phyloP scores from a whole-genome alignment of 2,797 vertebrate species.

The Arvicola amphibius region DNA sequence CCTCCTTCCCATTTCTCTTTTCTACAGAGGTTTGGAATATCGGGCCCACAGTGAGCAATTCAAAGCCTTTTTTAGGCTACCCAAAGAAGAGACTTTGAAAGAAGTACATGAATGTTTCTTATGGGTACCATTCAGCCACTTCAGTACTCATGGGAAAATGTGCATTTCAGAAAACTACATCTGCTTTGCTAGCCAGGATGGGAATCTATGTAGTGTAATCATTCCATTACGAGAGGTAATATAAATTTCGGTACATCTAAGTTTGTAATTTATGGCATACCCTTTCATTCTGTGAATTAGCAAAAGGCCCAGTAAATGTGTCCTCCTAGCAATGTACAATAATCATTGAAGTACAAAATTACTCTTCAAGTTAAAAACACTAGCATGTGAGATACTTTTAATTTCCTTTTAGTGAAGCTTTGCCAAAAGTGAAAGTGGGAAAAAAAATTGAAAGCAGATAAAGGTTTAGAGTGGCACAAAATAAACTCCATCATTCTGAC shows the following conservation, averaged over 20 bases:
- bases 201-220: slow-evolving; percentile 94
- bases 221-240: slow-evolving; percentile 96
- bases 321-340: slow-evolving; percentile 63
- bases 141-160: slow-evolving; percentile 95
- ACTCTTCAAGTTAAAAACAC: slow-evolving; percentile 5
- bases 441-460: slow-evolving; percentile 20
- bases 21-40: slow-evolving; percentile 93
- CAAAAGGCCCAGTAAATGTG: slow-evolving; percentile 8
- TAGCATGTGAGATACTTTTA: slow-evolving; percentile 13
- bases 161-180: slow-evolving; percentile 97
- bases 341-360: slow-evolving; percentile 45
- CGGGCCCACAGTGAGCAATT: slow-evolving; percentile 95
- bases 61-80: slow-evolving; percentile 94
- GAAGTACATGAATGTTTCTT: slow-evolving; percentile 97
- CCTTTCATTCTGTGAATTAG: slow-evolving; percentile 58
- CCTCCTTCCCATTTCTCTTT: background rate
- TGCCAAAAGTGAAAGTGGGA: slow-evolving; percentile 41
- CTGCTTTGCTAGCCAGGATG: slow-evolving; percentile 97
- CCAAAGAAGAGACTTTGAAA: slow-evolving; percentile 93
- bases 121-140: slow-evolving; percentile 96
- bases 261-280: slow-evolving; percentile 44
- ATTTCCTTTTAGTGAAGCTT: slow-evolving; percentile 3
- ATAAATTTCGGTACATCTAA: slow-evolving; percentile 30
- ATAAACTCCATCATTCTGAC: background rate
- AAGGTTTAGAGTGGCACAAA: slow-evolving; percentile 27